These are phyloP conservation scores for Drosophila tsacasi DNA, from an alignment of 1,140 invertebrate genomes.

Conservation along the genomic window DNA sequence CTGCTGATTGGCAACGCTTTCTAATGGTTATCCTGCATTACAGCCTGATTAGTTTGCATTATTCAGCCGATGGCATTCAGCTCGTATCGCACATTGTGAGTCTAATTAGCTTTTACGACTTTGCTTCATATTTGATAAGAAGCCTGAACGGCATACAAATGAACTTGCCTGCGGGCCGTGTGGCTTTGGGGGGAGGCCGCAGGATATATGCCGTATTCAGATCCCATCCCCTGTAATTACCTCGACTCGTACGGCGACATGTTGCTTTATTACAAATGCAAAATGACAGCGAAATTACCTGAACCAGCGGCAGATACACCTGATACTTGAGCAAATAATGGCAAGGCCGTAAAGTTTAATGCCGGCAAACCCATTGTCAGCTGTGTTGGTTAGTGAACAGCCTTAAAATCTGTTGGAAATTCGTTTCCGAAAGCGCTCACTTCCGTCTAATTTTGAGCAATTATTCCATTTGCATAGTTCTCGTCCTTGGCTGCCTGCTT, in stretches of 20 bases:
- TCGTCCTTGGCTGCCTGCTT: constrained; percentile 30
- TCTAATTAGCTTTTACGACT: constrained; percentile 83
- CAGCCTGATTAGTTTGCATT: constrained; percentile 74
- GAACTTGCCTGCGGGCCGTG: constrained; percentile 42
- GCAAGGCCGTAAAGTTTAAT: constrained; percentile 65
- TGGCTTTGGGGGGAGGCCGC: constrained; percentile 13
- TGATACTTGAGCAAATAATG: constrained; percentile 69
- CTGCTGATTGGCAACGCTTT: constrained; percentile 36
- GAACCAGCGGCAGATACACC: constrained; percentile 40
- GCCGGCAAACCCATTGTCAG: constrained; percentile 65
- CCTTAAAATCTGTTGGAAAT: constrained; percentile 41
- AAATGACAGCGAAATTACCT: constrained; percentile 81
- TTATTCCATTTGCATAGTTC: constrained; percentile 65
- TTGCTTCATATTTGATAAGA: constrained; percentile 84
- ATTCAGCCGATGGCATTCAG: constrained; percentile 52
- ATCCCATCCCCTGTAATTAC: constrained; percentile 65
- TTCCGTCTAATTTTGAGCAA: constrained; percentile 62
- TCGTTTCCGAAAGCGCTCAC: constrained; percentile 30
- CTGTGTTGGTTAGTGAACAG: constrained; percentile 55
- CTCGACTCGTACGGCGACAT: constrained; percentile 57
- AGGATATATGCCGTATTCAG: constrained; percentile 4
- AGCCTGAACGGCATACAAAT: constrained; percentile 79
- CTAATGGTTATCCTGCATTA: constrained; percentile 59
- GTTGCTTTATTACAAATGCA: constrained; percentile 83
- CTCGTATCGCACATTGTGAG: constrained; percentile 65